Conservation (phyloP, 2,888 invertebrate genomes). For the Malthinus flaveolus region DNA sequence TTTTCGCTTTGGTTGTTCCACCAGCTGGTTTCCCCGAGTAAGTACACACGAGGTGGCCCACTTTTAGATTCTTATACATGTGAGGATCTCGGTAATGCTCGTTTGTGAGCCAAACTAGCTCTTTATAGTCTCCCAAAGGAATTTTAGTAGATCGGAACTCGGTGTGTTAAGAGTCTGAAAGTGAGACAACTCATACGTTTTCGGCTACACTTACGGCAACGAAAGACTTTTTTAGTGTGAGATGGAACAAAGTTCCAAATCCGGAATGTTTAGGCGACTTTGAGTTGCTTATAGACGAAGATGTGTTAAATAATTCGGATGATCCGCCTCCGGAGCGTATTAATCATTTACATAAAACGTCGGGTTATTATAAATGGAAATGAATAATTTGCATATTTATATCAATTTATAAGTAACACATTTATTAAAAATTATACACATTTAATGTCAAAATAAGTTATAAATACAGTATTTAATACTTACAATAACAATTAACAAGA, state of each 20-base stretch:
- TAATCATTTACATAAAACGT: constrained; percentile 24
- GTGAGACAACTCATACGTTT: not conserved
- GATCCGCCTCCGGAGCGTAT: constrained; percentile 28
- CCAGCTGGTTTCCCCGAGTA: constrained; percentile 87
- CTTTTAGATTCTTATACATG: not conserved
- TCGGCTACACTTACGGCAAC: not conserved
- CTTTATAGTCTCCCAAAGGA: not conserved
- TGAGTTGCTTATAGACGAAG: constrained; percentile 83
- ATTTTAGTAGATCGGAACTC: no score
- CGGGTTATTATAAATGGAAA: constrained; percentile 44
- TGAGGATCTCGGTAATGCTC: not conserved
- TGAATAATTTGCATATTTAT: constrained; percentile 20
- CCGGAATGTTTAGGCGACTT: constrained; percentile 80
- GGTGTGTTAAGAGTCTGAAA: no score
- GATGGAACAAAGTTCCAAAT: constrained; percentile 82
- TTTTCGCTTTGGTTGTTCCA: constrained; percentile 86
- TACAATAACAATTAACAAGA: constrained; percentile 18
- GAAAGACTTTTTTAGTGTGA: constrained; percentile 58
- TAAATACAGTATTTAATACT: constrained; percentile 14
- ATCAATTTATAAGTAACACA: constrained; percentile 15
- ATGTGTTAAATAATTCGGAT: constrained; percentile 65
- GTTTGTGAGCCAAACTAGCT: not conserved
- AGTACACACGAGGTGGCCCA: no score
- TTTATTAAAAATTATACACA: constrained; percentile 26
- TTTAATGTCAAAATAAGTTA: constrained; percentile 17